Evolutionary conservation across 2,888 invertebrate species (phyloP).

Genomic region (Ellobium chinense): DNA sequence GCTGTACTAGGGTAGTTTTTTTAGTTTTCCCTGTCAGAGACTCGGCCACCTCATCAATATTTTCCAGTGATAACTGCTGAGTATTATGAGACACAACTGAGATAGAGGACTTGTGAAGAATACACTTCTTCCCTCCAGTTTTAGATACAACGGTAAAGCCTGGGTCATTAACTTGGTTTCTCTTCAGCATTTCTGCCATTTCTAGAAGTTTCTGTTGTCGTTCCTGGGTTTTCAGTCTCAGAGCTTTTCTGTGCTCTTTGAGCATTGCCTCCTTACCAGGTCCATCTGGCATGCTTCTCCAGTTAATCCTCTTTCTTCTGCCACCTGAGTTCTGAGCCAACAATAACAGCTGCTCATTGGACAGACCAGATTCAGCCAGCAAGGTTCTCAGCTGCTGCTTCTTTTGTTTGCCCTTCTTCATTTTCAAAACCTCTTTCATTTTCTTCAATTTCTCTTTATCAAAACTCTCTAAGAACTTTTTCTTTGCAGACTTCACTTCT

Average conservation of each 20-base stretch:
- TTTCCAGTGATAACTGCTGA: slow-evolving; percentile 34
- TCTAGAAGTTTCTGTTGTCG: slow-evolving; percentile 39
- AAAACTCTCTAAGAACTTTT: slow-evolving; percentile 33
- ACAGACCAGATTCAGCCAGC: slow-evolving; percentile 36
- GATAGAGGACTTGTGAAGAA: slow-evolving; percentile 38
- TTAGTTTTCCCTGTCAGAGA: slow-evolving; percentile 40
- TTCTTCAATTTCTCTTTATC: slow-evolving; percentile 42
- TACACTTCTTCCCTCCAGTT: slow-evolving; percentile 32
- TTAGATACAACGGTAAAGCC: slow-evolving; percentile 38
- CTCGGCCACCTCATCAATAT: slow-evolving; percentile 36
- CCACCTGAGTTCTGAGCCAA: slow-evolving; percentile 30
- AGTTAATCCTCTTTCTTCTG: slow-evolving; percentile 13
- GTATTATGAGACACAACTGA: slow-evolving; percentile 42
- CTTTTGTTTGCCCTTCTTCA: slow-evolving; percentile 42
- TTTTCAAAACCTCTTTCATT: slow-evolving; percentile 43
- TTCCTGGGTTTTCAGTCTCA: slow-evolving; percentile 41
- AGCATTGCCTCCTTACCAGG: slow-evolving; percentile 16
- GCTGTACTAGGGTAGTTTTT: slow-evolving; percentile 11
- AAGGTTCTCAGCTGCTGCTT: slow-evolving; percentile 28
- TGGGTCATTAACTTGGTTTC: slow-evolving; percentile 37
- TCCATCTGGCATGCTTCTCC: slow-evolving; percentile 40
- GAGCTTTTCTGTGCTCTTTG: slow-evolving; percentile 40
- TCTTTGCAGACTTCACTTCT: slow-evolving; percentile 30
- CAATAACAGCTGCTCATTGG: slow-evolving; percentile 35
- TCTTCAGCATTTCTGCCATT: slow-evolving; percentile 45